Base-by-base conservation (phyloP, 2,888 invertebrate species). In the Chorisops tibialis region DNA sequence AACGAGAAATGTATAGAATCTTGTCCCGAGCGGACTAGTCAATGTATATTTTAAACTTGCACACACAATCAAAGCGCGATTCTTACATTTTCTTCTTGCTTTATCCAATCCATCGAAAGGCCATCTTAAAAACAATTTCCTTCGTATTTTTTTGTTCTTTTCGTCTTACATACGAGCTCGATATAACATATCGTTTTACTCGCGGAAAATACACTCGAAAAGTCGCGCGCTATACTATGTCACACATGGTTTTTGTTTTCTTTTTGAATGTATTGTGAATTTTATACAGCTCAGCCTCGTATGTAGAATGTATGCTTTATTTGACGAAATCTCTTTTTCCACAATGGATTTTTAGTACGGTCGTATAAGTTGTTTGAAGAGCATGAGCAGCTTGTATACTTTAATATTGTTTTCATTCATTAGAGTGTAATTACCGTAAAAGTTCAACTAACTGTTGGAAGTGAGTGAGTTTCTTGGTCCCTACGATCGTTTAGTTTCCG, bases 331-430 rank as follows among this genome's bases (percentile, higher is more conserved):
- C 65, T 65, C 63, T 62, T 63, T 65, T 62, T 64, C 65, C 64
- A 67, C 66, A 65, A 67, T 67, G 64, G 63, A 65, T 64, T 67
- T 67, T 67, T 67, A 67, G 67, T 67, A 64, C 67, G 61, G 63
- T 64, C 64, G 65, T 67, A 64, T 65, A 67, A 66, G 66, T 65
- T 67, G 67, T 66, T 67, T 66, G 66, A 62, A 50, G 45, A 66
- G 62, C 66, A 66, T 65, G 65, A 65, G 48, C 49, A 62, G 37
- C 60, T 50, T 62, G 61, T 65, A 59, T 48, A 48, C 38, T 59
- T 62, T 63, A 52, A 56, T 56, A 65, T 61, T 65, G 59, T 62
- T 65, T 62, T 65, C 60, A 62, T 58, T 62, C 38, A 56, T 52
- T 61, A 63, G 62, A 61, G 61, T 62, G 60, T 61, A 59, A 63